Evolutionary conservation across 2,113 vertebrate genomes (phyloP), one percentile per base, ranked within the genome.

Genomic region (Hyla sarda): DNA sequence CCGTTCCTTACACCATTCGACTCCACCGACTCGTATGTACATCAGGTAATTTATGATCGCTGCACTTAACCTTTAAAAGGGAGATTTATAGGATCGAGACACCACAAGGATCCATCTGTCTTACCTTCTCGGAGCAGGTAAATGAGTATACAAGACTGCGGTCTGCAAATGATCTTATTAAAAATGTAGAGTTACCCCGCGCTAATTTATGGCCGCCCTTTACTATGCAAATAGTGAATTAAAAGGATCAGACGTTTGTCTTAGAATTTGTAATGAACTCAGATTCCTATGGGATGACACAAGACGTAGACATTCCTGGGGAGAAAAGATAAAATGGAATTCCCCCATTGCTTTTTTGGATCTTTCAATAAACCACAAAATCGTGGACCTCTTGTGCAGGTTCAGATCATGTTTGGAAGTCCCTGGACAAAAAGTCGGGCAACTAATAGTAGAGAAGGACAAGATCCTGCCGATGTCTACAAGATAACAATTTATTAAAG

Each of bases 31-130:
- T 69, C 34, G 10, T 41, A 54, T 78, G 41, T 78, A 78, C 25
- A 69, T 62, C 84, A 56, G 32, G 76, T 79, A 56, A 69, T 79
- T 76, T 76, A 84, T 23, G 72, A 65, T 48, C 47, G 28, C 65
- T 34, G 62, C 75, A 79, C 60, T 79, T 85, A 79, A 85, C 84
- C 84, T 85, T 85, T 85, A 85, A 78, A 84, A 62, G 58, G 19
- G 45, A 58, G 76, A 76, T 84, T 84, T 65, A 84, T 84, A 37
- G 28, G 56, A 45, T 41, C 3, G 45, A 76, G 56, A n/a, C 58
- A 73, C 69, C 21, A 84, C 32, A 16, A 75, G 54, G 54, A 84
- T 84, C 83, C 73, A 84, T 84, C 83, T 84, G 83, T 84, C 83
- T 84, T 76, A 30, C 34, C 71, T 23, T 48, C 75, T 62, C 37